These are phyloP conservation scores for Prinia subflava DNA, from an alignment of 2,113 vertebrate genomes.

Conservation along the genomic window DNA sequence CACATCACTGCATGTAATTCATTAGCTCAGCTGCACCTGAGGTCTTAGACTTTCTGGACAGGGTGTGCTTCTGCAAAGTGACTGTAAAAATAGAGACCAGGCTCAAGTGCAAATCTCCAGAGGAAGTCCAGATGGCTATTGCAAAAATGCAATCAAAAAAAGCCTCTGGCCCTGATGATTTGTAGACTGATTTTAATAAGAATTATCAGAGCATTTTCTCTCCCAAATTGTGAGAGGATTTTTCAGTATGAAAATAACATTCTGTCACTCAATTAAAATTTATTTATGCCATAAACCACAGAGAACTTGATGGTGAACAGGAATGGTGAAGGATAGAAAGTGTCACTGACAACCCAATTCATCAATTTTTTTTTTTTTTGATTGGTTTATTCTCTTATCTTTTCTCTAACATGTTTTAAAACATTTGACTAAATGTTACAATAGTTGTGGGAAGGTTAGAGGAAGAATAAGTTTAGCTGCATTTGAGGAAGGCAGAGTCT, in stretches of 20 bases:
- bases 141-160: slow-evolving; percentile 50
- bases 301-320: not conserved
- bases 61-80: not conserved
- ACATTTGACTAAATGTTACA: not conserved
- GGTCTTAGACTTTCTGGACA: slow-evolving; percentile 29
- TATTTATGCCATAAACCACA: slow-evolving; percentile 8
- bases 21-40: slow-evolving; percentile 22
- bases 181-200: slow-evolving; percentile 47
- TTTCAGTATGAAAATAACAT: slow-evolving; percentile 33
- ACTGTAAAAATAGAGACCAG: not conserved
- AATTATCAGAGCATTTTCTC: slow-evolving; percentile 47
- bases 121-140: slow-evolving; percentile 61
- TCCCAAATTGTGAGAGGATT: not conserved
- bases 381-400: not conserved
- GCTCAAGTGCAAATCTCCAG: slow-evolving; percentile 1
- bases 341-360: not conserved
- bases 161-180: slow-evolving; percentile 1
- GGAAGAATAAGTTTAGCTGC: not conserved
- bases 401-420: not conserved
- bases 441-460: not conserved
- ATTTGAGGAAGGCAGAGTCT: not conserved
- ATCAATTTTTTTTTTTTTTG: not conserved
- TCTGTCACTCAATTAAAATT: slow-evolving; percentile 57
- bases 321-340: not conserved
- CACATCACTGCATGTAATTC: not conserved